These are phyloP conservation scores for Scopus umbretta DNA, from an alignment of 2,113 vertebrate species.

Conservation along the genomic window DNA sequence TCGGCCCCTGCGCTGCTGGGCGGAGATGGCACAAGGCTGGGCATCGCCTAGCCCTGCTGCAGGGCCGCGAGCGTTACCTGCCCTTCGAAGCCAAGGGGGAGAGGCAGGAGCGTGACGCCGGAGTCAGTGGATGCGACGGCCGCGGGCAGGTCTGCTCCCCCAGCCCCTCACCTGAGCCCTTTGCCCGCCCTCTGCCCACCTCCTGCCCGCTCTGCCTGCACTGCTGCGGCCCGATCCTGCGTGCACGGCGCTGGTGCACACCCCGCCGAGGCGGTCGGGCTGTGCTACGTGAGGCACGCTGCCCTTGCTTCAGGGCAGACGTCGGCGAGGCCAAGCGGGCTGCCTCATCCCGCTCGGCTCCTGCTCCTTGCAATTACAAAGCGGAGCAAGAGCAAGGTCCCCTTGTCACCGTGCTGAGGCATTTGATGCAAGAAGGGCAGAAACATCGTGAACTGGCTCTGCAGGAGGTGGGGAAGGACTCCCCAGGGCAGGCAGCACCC, in stretches of 20 bases:
- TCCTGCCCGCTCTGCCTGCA: not conserved
- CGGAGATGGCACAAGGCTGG: not conserved
- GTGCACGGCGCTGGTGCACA: not conserved
- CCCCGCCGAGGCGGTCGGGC: accelerated
- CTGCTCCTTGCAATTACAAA: not conserved
- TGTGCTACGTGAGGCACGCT: no score
- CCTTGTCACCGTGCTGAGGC: not conserved
- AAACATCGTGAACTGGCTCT: accelerated
- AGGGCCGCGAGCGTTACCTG: not conserved
- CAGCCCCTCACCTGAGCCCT: no score
- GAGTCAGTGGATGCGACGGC: no score
- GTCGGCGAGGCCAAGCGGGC: not conserved
- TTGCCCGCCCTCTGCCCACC: not conserved
- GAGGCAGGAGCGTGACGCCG: not conserved
- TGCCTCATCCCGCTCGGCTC: not conserved
- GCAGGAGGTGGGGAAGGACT: not conserved
- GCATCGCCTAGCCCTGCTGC: not conserved
- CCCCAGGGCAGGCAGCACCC: not conserved
- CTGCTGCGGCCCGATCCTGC: not conserved
- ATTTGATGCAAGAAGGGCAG: not conserved
- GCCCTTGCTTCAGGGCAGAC: not conserved
- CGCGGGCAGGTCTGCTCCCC: not conserved
- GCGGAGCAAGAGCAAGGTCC: not conserved
- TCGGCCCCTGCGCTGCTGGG: not conserved
- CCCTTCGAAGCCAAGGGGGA: not conserved